Base-by-base conservation (phyloP, 2,113 vertebrate genomes). In the Cephalopterus ornatus region DNA sequence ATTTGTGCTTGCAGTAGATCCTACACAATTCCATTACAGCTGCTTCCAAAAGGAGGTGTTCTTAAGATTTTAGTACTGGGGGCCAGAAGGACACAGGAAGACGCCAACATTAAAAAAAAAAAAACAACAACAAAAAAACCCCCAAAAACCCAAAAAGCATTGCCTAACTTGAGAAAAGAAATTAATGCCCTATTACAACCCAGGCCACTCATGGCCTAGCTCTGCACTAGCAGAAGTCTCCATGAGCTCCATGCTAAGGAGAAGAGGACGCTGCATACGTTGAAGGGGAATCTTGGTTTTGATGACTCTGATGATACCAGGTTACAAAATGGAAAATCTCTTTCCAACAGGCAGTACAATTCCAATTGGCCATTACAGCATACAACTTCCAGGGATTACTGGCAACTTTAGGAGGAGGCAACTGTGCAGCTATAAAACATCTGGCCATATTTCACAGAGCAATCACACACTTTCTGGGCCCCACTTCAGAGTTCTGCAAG, bases 321-420 rank as follows among this genome's bases (percentile, higher is more conserved):
- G 53, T 62, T 90, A 76, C 71, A 94, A 85, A 92, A 85, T 6
- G 22, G 62, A 71, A 95, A 95, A 88, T n/a, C 82, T 62, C 53
- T 76, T 83, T 85, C 82, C 74, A 79, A 11, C 58, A 82, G 66
- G 49, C 92, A 78, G 70, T n/a, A 47, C 62, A 9, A 55, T 37
- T 88, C 67, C 88, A 85, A n/a, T 28, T 85, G 87, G 71, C 62
- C 78, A 41, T 32, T 32, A 28, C 58, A n/a, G 5, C 53, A 47
- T 73, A 71, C 44, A 78, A 44, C 33, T 81, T 77, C 49, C 79
- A 86, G 83, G 50, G 63, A 65, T 41, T 85, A n/a, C 66, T 79
- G 75, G 78, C 74, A 90, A 42, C 52, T 90, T 85, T 8, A 35
- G 78, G 12, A 32, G 85, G 12, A 85, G 78, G 71, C 67, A 90